Percentiles rank a stretch among this genome's conserved stretches.
Conservation (phyloP, 2,113 vertebrate species). For the Rhabdornis inornatus region DNA sequence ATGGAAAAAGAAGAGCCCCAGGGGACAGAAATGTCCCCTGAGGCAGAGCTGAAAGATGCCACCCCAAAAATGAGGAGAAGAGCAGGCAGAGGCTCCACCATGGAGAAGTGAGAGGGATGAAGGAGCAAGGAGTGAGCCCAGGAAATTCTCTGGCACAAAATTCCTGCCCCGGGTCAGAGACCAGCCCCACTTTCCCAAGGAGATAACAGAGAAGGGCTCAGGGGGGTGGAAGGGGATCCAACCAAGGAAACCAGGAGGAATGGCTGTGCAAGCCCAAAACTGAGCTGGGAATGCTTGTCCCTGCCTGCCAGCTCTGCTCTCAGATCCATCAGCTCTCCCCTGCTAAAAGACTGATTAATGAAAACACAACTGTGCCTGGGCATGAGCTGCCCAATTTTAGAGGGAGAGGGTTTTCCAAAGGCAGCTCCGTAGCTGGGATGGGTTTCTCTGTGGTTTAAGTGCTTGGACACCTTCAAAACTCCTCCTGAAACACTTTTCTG, state of each 20-base stretch:
- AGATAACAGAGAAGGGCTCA: background rate
- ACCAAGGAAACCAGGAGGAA: background rate
- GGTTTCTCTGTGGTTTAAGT: background rate
- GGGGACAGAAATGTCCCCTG: background rate
- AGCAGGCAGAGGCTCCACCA: background rate
- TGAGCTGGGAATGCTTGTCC: background rate
- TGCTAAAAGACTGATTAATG: slow-evolving; percentile 38
- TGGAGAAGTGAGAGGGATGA: background rate
- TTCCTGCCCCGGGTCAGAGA: background rate
- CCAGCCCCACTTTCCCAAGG: background rate
- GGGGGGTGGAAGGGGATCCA: background rate
- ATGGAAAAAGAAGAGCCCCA: background rate
- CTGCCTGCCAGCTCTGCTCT: slow-evolving; percentile 20
- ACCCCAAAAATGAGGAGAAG: background rate
- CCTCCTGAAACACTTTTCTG: background rate
- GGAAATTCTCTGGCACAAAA: background rate
- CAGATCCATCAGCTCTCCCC: slow-evolving; percentile 9
- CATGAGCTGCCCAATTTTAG: background rate
- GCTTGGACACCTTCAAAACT: background rate
- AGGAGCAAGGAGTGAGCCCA: background rate
- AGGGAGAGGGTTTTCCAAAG: background rate
- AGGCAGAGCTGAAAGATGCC: background rate
- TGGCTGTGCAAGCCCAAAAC: background rate
- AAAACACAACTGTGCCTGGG: background rate
- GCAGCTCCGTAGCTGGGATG: background rate